Percentiles rank a stretch among this genome's conserved stretches.
Conservation (phyloP, 1,140 invertebrate genomes). For the Microplitis mediator region DNA sequence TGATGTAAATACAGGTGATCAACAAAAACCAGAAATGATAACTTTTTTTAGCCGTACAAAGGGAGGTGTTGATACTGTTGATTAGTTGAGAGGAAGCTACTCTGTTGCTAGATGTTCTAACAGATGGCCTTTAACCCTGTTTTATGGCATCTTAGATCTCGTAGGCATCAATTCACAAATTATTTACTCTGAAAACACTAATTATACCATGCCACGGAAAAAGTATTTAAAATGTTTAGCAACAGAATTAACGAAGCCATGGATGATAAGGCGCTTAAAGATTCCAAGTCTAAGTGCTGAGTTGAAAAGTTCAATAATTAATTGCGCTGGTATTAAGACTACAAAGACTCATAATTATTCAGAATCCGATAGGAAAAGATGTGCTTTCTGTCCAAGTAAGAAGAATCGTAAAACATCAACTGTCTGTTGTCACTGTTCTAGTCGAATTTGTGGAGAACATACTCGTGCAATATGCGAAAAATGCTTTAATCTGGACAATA, state of each 20-base stretch:
- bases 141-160: slow-evolving; percentile 47
- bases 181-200: slow-evolving; percentile 25
- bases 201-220: slow-evolving; percentile 1
- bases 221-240: slow-evolving; percentile 28
- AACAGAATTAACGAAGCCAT: slow-evolving; percentile 22
- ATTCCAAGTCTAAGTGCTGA: too few relatives aligned
- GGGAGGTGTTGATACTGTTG: slow-evolving; percentile 44
- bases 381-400: too few relatives aligned
- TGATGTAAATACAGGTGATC: slow-evolving; percentile 32
- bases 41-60: slow-evolving; percentile 48
- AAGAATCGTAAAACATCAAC: too few relatives aligned
- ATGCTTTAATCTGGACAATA: too few relatives aligned
- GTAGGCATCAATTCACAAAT: slow-evolving; percentile 39
- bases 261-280: not conserved
- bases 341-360: too few relatives aligned
- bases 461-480: too few relatives aligned
- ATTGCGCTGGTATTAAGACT: too few relatives aligned
- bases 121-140: slow-evolving; percentile 46
- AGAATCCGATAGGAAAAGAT: too few relatives aligned
- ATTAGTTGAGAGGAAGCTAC: slow-evolving; percentile 44
- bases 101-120: slow-evolving; percentile 40
- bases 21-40: slow-evolving; percentile 43
- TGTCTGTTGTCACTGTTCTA: too few relatives aligned
- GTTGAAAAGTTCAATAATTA: too few relatives aligned
- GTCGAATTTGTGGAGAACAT: too few relatives aligned